Base-by-base conservation (phyloP, 1,140 invertebrate species). In the Brachionus calyciflorus region DNA sequence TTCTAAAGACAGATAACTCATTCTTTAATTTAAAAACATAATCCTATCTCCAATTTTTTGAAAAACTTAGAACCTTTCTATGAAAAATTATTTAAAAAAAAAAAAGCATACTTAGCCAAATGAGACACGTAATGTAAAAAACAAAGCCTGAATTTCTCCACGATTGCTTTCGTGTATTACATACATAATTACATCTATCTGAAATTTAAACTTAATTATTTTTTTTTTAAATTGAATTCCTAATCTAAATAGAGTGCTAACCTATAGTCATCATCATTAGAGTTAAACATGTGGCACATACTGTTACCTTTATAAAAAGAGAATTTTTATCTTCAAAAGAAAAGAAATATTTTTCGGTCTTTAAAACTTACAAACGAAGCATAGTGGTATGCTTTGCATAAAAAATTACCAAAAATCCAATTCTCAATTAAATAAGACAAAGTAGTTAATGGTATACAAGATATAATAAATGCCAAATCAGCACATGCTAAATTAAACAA, bases 241-340 rank as follows among this genome's bases (percentile, higher is more conserved):
- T 24, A 24, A 44, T 65, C 33, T 9, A 37, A 37, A 37, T 5
- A 37, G 9, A n/a, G n/a, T n/a, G n/a, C n/a, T 44, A 24, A 55
- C 82, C 82, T 19, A 83, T 81, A 12, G 82, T 82, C 82, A 83
- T 83, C 3, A 81, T 81, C 46, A 80, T 82, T 33, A 82, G 77
- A 0, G 82, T 83, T 19, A 79, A 76, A 77, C 82, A 83, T 0
- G 82, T 83, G 21, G 82, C 81, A 57, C 81, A 80, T 5, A 83
- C 77, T 3, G 80, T 81, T 5, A 82, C 82, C 82, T 83, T 51
- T 33, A 2, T 46, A 48, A 40, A n/a, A 77, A 7, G 14, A 57
- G 5, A 49, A 24, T 49, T 40, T 1, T 46, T 0, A 40, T n/a
- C 9, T 24, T 28, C n/a, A 21, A 44, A 21, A n/a, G 14, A 24